Conservation (phyloP, 2,113 vertebrate species). For the Heteronetta atricapilla region DNA sequence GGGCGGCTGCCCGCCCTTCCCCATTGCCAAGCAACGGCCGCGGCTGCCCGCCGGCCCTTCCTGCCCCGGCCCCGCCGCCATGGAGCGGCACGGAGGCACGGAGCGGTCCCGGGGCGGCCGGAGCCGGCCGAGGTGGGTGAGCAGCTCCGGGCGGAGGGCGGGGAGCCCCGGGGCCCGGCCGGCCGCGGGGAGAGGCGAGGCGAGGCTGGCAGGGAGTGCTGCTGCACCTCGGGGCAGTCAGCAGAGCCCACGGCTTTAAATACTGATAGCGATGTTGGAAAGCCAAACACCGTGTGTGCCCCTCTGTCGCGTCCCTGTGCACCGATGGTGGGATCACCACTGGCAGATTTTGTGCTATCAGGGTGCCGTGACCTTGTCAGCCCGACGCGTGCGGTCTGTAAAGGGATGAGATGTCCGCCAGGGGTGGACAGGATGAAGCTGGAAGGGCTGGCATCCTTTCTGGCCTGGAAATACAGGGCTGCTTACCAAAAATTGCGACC, state of each 20-base stretch:
- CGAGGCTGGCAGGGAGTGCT: too few species aligned
- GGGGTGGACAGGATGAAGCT: not conserved
- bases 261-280: too few species aligned
- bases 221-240: not conserved
- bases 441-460: not conserved
- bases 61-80: not conserved
- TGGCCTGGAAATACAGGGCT: not conserved
- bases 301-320: too few species aligned
- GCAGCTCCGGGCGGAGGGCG: too few species aligned
- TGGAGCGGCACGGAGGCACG: not conserved
- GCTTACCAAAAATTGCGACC: not conserved
- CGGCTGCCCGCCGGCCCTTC: not conserved
- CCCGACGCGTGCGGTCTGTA: fast-evolving
- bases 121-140: not conserved
- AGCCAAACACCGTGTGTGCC: too few species aligned
- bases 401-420: fast-evolving
- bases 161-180: not conserved
- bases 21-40: not conserved
- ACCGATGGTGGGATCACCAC: not conserved
- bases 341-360: not conserved
- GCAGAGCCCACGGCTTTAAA: not conserved
- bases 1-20: not conserved
- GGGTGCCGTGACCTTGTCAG: too few species aligned
- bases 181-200: not conserved
- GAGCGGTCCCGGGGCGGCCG: not conserved